Conservation (phyloP, 2,113 vertebrate genomes). For the Arizona elegans region DNA sequence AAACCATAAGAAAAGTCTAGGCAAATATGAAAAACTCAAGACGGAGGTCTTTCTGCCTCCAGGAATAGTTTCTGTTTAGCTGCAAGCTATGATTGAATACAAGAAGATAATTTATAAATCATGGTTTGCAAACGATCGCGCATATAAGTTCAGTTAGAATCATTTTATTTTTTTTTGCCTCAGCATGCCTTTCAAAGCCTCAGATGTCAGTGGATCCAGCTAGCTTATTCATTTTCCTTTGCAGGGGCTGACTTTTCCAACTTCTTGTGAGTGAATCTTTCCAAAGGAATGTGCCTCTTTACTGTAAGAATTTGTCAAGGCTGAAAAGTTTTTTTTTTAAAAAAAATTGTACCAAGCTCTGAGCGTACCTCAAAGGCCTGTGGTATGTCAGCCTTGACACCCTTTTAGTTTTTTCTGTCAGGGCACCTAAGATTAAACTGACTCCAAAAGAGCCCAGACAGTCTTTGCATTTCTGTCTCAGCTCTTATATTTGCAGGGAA, state of each 20-base stretch:
- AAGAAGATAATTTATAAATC: background rate
- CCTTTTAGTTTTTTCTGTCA: constrained; percentile 21
- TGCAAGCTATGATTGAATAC: background rate
- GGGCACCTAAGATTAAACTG: constrained; percentile 10
- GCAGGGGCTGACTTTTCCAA: constrained; percentile 17
- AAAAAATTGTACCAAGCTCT: constrained; percentile 32
- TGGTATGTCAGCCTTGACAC: constrained; percentile 31
- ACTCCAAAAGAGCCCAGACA: background rate
- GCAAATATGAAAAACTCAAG: background rate
- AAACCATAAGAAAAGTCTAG: background rate
- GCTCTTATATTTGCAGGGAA: background rate
- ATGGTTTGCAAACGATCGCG: background rate
- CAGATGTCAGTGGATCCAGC: constrained; percentile 35
- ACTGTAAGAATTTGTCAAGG: constrained; percentile 28
- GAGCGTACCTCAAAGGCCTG: constrained; percentile 4
- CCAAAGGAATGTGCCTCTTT: constrained; percentile 27
- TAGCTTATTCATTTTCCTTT: background rate
- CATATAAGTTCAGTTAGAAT: background rate
- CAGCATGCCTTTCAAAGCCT: background rate
- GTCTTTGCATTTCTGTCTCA: background rate
- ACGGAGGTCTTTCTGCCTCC: background rate
- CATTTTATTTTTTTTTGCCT: background rate
- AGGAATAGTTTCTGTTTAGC: background rate
- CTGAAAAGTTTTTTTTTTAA: background rate
- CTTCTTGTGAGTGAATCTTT: constrained; percentile 5